Evolutionary conservation across 2,797 vertebrate genomes (phyloP), one percentile per base, ranked within the genome.

Genomic region (Hyperoplus immaculatus): DNA sequence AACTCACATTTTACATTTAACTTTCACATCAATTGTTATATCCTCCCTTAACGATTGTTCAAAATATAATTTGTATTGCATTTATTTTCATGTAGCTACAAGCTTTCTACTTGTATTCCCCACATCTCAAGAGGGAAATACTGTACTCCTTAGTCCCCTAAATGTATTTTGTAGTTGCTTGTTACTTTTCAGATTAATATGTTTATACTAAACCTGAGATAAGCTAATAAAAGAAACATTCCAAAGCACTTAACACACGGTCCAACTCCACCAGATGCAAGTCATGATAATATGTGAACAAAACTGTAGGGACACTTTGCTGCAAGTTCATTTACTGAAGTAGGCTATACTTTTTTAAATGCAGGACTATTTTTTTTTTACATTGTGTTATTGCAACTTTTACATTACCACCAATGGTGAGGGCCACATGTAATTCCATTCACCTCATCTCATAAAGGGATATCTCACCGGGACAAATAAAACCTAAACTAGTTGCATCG

Each of bases 301-400:
- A 45, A 43, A 43, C 42, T 43, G 9, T 1, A 29, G 21, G 9
- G 6, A 5, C 6, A 47, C 49, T 49, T 18, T 18, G 43, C 11
- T 58, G 67, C 11, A 18, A 41, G 50, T 51, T n/a, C 50, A 18
- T 18, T 69, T 46, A 56, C 10, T 46, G 15, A 68, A 46, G 6
- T 36, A 16, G 36, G 29, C 29, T 3, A 29, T 29, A 18, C 9
- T 53, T 72, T 62, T 61, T 11, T n/a, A n/a, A 57, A 51, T 58
- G 38, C 46, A 50, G 11, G 1, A 36, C 15, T 8, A 16, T 49
- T n/a, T 49, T 38, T 36, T 0, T 39, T 46, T 64, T 38, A 18
- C 16, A 69, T 57, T 43, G 45, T 38, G 16, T 15, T 57, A 54
- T 4, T 46, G n/a, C 14, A 77, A 36, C 39, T 51, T 76, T 46